Evolutionary conservation across 2,113 vertebrate genomes (phyloP).

Genomic region (Myxocyprinus asiaticus): DNA sequence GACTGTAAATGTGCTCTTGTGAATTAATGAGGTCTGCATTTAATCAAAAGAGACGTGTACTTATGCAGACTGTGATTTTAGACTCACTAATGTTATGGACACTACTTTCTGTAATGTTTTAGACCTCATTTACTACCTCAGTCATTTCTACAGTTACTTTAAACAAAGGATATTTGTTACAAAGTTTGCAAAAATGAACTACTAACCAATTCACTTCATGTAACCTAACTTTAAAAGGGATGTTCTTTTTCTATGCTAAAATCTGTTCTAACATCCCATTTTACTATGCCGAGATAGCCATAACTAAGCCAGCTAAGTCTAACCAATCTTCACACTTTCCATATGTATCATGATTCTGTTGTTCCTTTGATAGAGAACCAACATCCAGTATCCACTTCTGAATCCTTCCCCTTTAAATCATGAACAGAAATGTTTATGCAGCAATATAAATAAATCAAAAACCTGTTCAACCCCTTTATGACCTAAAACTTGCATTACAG

Average conservation of each 20-base stretch:
- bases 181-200: not conserved
- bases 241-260: too few species aligned
- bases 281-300: too few species aligned
- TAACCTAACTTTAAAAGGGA: not conserved
- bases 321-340: not conserved
- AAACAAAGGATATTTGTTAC: not conserved
- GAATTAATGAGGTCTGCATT: slow-evolving; percentile 17
- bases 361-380: not conserved
- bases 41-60: slow-evolving; percentile 29
- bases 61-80: not conserved
- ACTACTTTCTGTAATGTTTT: not conserved
- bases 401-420: slow-evolving; percentile 2
- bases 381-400: not conserved
- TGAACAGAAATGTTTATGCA: not conserved
- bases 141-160: slow-evolving; percentile 3
- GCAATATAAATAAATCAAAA: slow-evolving; percentile 17
- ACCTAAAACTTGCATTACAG: slow-evolving; percentile 1
- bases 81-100: slow-evolving; percentile 6
- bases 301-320: too few species aligned
- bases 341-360: not conserved
- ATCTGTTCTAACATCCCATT: too few species aligned
- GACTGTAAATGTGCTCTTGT: slow-evolving; percentile 17
- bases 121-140: slow-evolving; percentile 13
- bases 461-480: not conserved
- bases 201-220: not conserved